Base-by-base conservation (phyloP, 30 jellyfish, hydroid and myxozoan genomes). In the Sanderia malayensis region DNA sequence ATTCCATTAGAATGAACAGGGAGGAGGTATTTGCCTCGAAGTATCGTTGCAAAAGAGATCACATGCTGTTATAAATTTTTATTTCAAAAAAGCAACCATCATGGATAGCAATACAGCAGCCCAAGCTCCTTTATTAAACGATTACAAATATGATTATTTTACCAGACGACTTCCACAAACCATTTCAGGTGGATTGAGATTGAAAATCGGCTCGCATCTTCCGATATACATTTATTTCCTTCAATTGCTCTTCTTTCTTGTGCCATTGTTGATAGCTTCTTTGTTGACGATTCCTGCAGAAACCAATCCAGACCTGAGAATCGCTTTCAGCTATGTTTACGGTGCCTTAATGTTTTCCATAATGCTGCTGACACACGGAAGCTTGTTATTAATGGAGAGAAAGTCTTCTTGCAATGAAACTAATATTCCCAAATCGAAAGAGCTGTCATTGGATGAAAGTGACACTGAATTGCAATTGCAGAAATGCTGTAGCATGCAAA, bases 81-180 rank as follows among this genome's bases (percentile, higher is more conserved):
- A n/a, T n/a, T n/a, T n/a, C n/a, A n/a, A n/a, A n/a, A n/a, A n/a
- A n/a, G n/a, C n/a, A n/a, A n/a, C n/a, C n/a, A n/a, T n/a, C n/a
- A n/a, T n/a, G n/a, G n/a, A n/a, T n/a, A n/a, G n/a, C 60, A 74
- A 71, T 26, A 64, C 86, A 0, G 89, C 86, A 4, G 82, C 58
- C 46, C 74, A 77, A 60, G 64, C 95, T 20, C 95, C 95, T 2
- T 53, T 84, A 31, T 60, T 84, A 28, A 84, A 84, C 65, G 77
- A 74, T 10, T 84, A 84, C 61, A 84, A 84, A 34, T 58, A 44
- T 30, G 84, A 68, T 17, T 84, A 74, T 61, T 69, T 84, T 57
- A 25, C 22, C 19, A 60, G 58, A 70, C 31, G 83, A 31, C 34
- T 84, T 24, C 77, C 84, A n/a, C 95, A 74, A 46, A 84, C 95